Conservation (phyloP, 2,113 vertebrate genomes). For the Rhineura floridana region DNA sequence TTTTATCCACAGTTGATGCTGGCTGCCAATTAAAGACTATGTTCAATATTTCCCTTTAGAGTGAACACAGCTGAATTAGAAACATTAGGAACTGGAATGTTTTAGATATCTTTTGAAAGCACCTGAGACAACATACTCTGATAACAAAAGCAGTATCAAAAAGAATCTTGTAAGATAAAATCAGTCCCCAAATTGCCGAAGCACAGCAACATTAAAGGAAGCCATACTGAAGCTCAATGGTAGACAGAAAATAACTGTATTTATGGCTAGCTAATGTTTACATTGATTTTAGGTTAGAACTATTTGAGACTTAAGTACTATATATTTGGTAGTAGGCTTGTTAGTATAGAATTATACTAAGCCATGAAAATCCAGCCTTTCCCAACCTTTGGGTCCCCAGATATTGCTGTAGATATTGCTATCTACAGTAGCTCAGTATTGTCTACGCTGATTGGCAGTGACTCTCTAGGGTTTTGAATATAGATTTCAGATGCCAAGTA, state of each 20-base stretch:
- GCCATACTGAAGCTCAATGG: background rate
- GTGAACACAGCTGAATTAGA: background rate
- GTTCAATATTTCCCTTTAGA: background rate
- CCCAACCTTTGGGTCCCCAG: too few species aligned
- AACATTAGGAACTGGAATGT: conserved; percentile 20
- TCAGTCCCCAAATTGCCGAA: background rate
- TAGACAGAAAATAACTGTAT: background rate
- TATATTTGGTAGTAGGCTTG: too few species aligned
- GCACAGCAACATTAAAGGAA: background rate
- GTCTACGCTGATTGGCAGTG: too few species aligned
- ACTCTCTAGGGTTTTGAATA: too few species aligned
- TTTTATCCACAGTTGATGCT: background rate
- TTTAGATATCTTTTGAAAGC: conserved; percentile 7
- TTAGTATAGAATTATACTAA: too few species aligned
- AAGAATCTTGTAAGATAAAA: background rate
- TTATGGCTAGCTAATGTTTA: background rate
- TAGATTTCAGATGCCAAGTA: too few species aligned
- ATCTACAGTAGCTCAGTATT: too few species aligned
- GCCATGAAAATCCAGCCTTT: too few species aligned
- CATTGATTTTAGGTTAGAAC: background rate
- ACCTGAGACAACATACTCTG: background rate
- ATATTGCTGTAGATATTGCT: too few species aligned
- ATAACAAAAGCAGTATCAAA: conserved; percentile 13
- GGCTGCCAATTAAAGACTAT: background rate
- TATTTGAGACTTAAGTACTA: too few species aligned